These are phyloP conservation scores for Holothuria glaberrima DNA, from an alignment of 35 echinoderm and acorn worm species.

Conservation along the genomic window DNA sequence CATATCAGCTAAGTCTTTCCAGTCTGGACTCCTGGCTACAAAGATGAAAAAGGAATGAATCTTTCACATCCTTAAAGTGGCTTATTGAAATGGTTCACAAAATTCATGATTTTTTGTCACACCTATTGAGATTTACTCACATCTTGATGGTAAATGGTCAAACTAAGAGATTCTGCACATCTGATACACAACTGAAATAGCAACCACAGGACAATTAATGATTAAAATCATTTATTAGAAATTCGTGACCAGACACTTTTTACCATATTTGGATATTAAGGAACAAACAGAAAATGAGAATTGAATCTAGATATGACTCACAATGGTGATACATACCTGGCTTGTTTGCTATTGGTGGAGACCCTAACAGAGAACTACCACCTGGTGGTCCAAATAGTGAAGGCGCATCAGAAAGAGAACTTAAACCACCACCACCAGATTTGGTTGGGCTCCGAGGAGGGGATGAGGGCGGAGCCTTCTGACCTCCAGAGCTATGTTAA, in stretches of 20 bases:
- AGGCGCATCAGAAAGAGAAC: conserved; percentile 80
- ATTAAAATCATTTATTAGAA: too few relatives aligned
- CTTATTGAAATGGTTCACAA: too few relatives aligned
- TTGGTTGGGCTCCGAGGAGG: conserved; percentile 81
- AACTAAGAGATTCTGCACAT: too few relatives aligned
- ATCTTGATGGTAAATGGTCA: too few relatives aligned
- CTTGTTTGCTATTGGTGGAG: conserved; percentile 71
- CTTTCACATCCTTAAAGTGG: too few relatives aligned
- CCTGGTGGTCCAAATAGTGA: conserved; percentile 75
- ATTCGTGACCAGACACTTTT: too few relatives aligned
- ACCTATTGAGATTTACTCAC: too few relatives aligned
- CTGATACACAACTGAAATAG: too few relatives aligned
- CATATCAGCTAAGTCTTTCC: conserved; percentile 72
- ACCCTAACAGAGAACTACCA: conserved; percentile 74
- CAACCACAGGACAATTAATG: too few relatives aligned
- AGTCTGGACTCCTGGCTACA: conserved; percentile 65
- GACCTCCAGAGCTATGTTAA: too few relatives aligned
- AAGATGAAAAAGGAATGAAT: neutral
- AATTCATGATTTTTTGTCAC: too few relatives aligned
- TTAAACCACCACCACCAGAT: conserved; percentile 41
- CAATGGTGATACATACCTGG: conserved; percentile 6
- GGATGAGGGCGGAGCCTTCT: conserved; percentile 58
- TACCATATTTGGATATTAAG: too few relatives aligned
- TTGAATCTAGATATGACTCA: neutral
- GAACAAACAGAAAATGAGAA: neutral